Percentiles rank a stretch among this genome's conserved stretches.
Evolutionary conservation across 1,140 invertebrate genomes (phyloP).

Genomic region (Drosophila melanica): DNA sequence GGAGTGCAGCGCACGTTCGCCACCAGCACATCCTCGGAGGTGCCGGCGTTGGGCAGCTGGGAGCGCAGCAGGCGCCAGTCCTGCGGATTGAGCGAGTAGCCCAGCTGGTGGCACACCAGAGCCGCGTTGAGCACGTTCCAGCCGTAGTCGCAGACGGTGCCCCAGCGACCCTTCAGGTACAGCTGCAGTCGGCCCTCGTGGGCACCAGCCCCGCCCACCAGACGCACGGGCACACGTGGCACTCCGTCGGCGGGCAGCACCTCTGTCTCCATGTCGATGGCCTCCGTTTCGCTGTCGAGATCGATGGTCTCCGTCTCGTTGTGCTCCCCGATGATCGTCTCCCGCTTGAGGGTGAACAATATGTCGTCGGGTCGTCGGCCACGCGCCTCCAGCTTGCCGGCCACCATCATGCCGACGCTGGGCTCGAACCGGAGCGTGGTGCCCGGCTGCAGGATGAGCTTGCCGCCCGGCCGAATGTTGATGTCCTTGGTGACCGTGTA

Average conservation of each 20-base stretch:
- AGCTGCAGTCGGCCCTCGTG: constrained; percentile 93
- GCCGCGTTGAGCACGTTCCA: constrained; percentile 97
- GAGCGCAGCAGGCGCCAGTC: constrained; percentile 94
- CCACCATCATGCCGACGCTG: constrained; percentile 98
- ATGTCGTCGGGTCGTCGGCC: constrained; percentile 91
- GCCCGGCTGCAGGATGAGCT: constrained; percentile 93
- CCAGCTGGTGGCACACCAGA: constrained; percentile 97
- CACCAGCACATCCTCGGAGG: constrained; percentile 90
- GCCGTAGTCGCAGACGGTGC: constrained; percentile 97
- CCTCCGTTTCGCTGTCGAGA: constrained; percentile 82
- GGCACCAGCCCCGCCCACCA: constrained; percentile 90
- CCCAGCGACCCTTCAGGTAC: constrained; percentile 94
- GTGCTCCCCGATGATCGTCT: constrained; percentile 85
- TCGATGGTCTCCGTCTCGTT: constrained; percentile 86
- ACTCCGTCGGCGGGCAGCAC: constrained; percentile 85
- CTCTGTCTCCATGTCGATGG: constrained; percentile 85
- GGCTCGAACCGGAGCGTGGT: constrained; percentile 94
- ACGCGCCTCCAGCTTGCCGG: constrained; percentile 93
- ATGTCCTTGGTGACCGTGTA: constrained; percentile 96
- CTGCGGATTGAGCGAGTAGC: constrained; percentile 94
- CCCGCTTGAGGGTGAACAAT: constrained; percentile 90
- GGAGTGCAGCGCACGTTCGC: constrained; percentile 96
- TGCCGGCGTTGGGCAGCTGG: constrained; percentile 91
- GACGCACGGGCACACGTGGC: constrained; percentile 88
- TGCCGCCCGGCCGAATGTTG: constrained; percentile 94